These are phyloP conservation scores for Cenopis cana DNA, from an alignment of 2,888 invertebrate species.

Conservation along the genomic window DNA sequence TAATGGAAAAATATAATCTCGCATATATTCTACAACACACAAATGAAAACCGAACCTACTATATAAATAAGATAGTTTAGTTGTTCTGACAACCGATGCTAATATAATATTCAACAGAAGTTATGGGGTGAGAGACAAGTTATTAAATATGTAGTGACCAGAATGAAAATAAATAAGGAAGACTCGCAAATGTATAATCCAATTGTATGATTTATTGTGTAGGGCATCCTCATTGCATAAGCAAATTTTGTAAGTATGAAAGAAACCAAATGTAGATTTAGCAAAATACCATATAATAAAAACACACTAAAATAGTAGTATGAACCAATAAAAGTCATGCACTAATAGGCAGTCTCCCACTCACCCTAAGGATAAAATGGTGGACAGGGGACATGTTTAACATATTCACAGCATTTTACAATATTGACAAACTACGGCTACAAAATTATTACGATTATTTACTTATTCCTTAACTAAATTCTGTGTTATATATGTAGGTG, in stretches of 20 bases:
- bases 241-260: background rate
- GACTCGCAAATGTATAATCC: slow-evolving; percentile 10
- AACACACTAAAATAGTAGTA: too few species aligned
- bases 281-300: background rate
- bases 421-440: background rate
- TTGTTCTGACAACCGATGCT: background rate
- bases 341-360: background rate
- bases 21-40: too few species aligned
- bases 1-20: too few species aligned
- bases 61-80: too few species aligned
- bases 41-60: too few species aligned
- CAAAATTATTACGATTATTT: too few species aligned
- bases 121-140: background rate
- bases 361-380: background rate
- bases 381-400: background rate
- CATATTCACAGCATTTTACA: background rate
- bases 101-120: background rate
- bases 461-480: too few species aligned
- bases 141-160: background rate
- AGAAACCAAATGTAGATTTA: background rate
- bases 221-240: background rate
- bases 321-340: background rate
- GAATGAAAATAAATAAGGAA: slow-evolving; percentile 3
- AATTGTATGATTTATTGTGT: background rate
- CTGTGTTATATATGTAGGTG: too few species aligned